Evolutionary conservation across 1,140 invertebrate genomes (phyloP), one percentile per base, ranked within the genome.

Genomic region (Diorhabda sublineata): DNA sequence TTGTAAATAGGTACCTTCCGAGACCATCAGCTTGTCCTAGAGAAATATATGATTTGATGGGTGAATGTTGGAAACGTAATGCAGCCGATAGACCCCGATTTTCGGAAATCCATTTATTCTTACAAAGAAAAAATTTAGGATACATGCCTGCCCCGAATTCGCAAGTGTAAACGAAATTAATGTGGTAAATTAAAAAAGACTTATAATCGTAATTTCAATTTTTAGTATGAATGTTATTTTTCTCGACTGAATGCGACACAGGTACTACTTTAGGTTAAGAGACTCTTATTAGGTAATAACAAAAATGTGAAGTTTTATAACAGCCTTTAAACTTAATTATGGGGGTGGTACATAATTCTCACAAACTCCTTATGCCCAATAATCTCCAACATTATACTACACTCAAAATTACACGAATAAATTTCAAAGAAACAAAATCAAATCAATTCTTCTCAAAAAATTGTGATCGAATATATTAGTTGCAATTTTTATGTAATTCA

Each of bases 21-120:
- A 86, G 92, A 69, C 94, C 93, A 26, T 85, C 91, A 68, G 90
- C 92, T 72, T 96, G 94, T 81, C 92, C 93, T 7, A 88, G 92
- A 70, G 94, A 96, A 81, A 92, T 97, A 69, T 97, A 94, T 82
- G 94, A 96, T 81, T 82, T 98, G 70, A 97, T 97, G 93, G 86
- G 90, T 69, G 93, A 96, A 78, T 97, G 95, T 80, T 98, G 96
- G 96, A 92, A 95, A 76, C 85, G 92, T 42, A 91, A 94, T 76
- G 92, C 92, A 61, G 81, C 85, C 4, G 90, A 91, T 77, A 85
- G 95, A n/a, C 95, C 95, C 11, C 91, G 90, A 69, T 98, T 97
- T 83, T 85, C 90, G 68, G 94, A 97, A 82, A 93, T 97, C 69
- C 92, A 95, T 80, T 86, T 95, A 77, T 97, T 96, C 83, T 85